phyloP scores from a whole-genome alignment of 2,888 invertebrate species.

The Tyria jacobaeae region DNA sequence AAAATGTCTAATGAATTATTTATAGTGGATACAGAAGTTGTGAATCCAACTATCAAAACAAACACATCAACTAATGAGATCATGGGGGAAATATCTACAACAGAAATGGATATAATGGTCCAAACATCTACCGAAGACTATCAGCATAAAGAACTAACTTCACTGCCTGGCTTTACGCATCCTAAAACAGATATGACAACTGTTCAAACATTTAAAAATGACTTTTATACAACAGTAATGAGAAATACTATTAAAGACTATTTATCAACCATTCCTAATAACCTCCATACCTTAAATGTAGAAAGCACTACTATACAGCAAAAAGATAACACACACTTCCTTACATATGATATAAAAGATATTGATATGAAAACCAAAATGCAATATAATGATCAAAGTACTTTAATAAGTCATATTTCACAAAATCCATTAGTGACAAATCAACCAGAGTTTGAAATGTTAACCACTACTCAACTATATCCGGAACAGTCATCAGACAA shows the following conservation, averaged over 20 bases:
- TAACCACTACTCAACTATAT: background rate
- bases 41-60: background rate
- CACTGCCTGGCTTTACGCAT: background rate
- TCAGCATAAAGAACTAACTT: conserved; percentile 20
- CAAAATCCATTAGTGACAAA: background rate
- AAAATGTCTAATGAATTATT: background rate
- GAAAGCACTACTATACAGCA: conserved; percentile 3
- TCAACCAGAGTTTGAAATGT: background rate
- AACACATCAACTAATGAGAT: background rate
- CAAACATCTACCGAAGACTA: conserved; percentile 2
- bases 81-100: background rate
- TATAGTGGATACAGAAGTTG: background rate
- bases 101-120: background rate
- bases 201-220: background rate
- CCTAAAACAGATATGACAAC: conserved; percentile 1
- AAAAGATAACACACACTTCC: background rate
- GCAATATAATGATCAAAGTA: background rate
- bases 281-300: background rate
- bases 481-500: background rate
- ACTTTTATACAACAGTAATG: background rate
- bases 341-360: background rate
- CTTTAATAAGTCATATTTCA: background rate
- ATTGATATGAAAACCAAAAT: background rate
- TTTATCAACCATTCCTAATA: background rate
- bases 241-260: background rate